These are phyloP conservation scores for Microctonus aethiopoides DNA, from an alignment of 2,888 invertebrate genomes.

Conservation along the genomic window DNA sequence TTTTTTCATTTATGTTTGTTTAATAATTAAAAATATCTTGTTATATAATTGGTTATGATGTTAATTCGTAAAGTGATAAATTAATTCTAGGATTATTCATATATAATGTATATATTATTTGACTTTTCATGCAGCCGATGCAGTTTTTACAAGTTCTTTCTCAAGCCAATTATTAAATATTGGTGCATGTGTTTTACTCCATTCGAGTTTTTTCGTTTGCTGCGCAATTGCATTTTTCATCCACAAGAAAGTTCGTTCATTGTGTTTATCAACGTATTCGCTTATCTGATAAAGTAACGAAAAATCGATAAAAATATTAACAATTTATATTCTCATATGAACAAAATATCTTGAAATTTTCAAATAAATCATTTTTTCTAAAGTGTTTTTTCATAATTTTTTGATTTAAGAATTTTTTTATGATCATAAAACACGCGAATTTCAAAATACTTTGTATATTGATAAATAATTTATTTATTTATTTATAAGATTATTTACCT, in stretches of 20 bases:
- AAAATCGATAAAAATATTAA: not conserved
- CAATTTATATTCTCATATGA: not conserved
- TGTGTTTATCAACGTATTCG: conserved; percentile 22
- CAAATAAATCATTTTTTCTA: too few relatives aligned
- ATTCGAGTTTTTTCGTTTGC: conserved; percentile 31
- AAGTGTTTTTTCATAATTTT: too few relatives aligned
- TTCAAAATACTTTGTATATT: too few relatives aligned
- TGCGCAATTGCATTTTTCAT: conserved; percentile 14
- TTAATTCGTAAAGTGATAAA: not conserved
- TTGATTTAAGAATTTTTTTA: too few relatives aligned
- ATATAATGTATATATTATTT: not conserved
- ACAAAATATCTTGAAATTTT: too few relatives aligned
- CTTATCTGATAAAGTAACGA: conserved; percentile 24
- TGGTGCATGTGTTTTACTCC: conserved; percentile 36
- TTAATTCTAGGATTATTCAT: not conserved
- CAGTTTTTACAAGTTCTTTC: not conserved
- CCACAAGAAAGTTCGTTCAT: conserved; percentile 8
- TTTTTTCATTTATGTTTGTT: too few relatives aligned
- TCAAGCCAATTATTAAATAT: conserved; percentile 37
- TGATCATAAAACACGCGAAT: too few relatives aligned
- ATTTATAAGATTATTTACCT: conserved; percentile 28
- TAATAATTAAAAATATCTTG: too few relatives aligned
- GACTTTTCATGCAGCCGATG: not conserved
- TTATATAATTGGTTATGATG: not conserved
- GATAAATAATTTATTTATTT: not conserved